Base-by-base conservation (phyloP, 2,113 vertebrate species). In the Syngnathus floridae region DNA sequence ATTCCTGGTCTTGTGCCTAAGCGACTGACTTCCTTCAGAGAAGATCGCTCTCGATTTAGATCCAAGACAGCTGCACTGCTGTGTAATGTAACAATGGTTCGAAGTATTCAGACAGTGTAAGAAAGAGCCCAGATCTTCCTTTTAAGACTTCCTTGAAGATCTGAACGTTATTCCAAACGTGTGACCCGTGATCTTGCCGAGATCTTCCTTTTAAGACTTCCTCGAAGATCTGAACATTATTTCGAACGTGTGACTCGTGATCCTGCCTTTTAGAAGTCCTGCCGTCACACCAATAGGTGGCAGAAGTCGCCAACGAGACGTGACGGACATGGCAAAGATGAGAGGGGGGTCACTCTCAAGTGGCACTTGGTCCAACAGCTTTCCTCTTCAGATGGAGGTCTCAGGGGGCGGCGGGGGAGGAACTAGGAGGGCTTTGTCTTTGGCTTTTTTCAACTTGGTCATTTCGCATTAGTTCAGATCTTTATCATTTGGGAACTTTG, bases 301-400 rank as follows among this genome's bases (percentile, higher is more conserved):
- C 89, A 90, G 85, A 78, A 88, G 81, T 69, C 72, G 79, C 43
- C 56, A 52, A 69, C 35, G 67, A 71, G 74, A 80, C 38, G 43
- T 72, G 71, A 67, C 26, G 75, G 80, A 84, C 78, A 82, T 77
- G 75, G 75, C 82, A 80, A 82, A 85, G 78, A 83, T 76, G 69
- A 82, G 73, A 79, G 71, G 84, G 72, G 71, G 84, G 72, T 82
- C 83, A 64, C 78, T 80, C 80, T 87, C 88, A 85, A 85, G 80
- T 85, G 84, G 78, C 85, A 88, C 86, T 88, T 88, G 88, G 85
- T 87, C 78, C 81, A 82, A 82, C 83, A 84, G 82, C 80, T 86
- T 89, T 86, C 73, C 82, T 82, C 83, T 82, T 82, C 73, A 76
- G 66, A 51, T 71, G 78, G 75, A 87, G 82, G 82, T 85, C 82